Percentiles rank a stretch among this genome's conserved stretches.
phyloP scores from a whole-genome alignment of 2,888 invertebrate genomes.

The Lepidochrysops patricia region DNA sequence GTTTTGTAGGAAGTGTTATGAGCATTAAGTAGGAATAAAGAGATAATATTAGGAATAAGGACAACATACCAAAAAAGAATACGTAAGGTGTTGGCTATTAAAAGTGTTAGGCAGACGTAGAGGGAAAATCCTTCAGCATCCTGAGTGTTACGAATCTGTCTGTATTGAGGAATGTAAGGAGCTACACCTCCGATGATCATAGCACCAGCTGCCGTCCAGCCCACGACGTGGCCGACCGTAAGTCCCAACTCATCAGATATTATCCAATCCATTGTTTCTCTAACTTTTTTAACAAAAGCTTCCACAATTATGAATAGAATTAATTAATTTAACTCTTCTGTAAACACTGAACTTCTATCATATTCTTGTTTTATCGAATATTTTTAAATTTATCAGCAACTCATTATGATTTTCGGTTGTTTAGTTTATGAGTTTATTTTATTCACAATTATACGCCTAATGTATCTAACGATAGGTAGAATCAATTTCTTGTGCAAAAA shows the following conservation, averaged over 20 bases:
- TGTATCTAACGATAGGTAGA: not conserved
- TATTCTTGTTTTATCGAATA: constrained; percentile 4
- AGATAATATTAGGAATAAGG: too few relatives aligned
- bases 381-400: not conserved
- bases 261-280: constrained; percentile 81
- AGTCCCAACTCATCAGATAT: constrained; percentile 83
- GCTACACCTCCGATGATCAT: constrained; percentile 97
- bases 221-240: constrained; percentile 83
- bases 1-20: not conserved
- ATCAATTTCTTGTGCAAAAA: not conserved
- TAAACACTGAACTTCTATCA: not conserved
- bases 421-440: not conserved
- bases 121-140: constrained; percentile 98
- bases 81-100: constrained; percentile 96
- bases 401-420: not conserved
- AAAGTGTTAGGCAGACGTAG: constrained; percentile 94
- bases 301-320: not conserved
- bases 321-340: not conserved
- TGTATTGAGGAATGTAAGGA: constrained; percentile 97
- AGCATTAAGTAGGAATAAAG: not conserved
- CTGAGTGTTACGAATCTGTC: constrained; percentile 91
- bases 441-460: not conserved
- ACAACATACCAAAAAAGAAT: constrained; percentile 95
- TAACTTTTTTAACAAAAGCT: constrained; percentile 12
- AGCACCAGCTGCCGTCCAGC: constrained; percentile 87